phyloP scores from a whole-genome alignment of 1,140 invertebrate genomes.

The Megathymus violae region DNA sequence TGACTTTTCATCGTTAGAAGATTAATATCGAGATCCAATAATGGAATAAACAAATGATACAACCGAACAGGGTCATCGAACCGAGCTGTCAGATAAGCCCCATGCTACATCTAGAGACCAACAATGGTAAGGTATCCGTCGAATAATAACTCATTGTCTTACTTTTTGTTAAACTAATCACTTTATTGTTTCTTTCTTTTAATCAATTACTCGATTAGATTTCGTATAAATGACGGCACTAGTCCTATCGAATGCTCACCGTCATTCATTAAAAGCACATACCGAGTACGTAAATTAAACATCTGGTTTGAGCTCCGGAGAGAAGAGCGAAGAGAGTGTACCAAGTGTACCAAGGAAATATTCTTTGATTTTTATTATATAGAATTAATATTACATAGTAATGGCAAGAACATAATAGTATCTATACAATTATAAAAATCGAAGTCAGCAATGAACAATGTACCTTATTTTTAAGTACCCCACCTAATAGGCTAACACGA shows the following conservation, averaged over 20 bases:
- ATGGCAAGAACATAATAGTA: too few relatives aligned
- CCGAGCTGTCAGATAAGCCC: slow-evolving; percentile 57
- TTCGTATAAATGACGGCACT: slow-evolving; percentile 69
- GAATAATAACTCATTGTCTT: slow-evolving; percentile 81
- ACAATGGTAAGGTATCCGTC: slow-evolving; percentile 70
- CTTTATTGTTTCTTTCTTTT: slow-evolving; percentile 77
- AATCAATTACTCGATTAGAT: slow-evolving; percentile 81
- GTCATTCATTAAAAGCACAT: slow-evolving; percentile 65
- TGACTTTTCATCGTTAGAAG: slow-evolving; percentile 71
- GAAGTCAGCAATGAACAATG: too few relatives aligned
- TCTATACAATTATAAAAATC: too few relatives aligned
- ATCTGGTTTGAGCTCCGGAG: not conserved
- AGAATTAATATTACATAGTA: too few relatives aligned
- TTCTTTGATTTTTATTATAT: too few relatives aligned
- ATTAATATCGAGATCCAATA: slow-evolving; percentile 70
- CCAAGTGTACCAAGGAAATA: too few relatives aligned
- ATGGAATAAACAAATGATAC: slow-evolving; percentile 79
- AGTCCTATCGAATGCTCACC: slow-evolving; percentile 59
- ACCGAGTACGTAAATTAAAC: slow-evolving; percentile 45
- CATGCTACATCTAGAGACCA: slow-evolving; percentile 54
- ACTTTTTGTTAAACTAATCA: slow-evolving; percentile 79
- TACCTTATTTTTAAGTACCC: too few relatives aligned
- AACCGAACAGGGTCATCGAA: slow-evolving; percentile 61
- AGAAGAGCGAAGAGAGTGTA: slow-evolving; percentile 2
- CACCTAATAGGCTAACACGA: too few relatives aligned